phyloP scores from a whole-genome alignment of 2,888 invertebrate species.

The Sericinus montela region DNA sequence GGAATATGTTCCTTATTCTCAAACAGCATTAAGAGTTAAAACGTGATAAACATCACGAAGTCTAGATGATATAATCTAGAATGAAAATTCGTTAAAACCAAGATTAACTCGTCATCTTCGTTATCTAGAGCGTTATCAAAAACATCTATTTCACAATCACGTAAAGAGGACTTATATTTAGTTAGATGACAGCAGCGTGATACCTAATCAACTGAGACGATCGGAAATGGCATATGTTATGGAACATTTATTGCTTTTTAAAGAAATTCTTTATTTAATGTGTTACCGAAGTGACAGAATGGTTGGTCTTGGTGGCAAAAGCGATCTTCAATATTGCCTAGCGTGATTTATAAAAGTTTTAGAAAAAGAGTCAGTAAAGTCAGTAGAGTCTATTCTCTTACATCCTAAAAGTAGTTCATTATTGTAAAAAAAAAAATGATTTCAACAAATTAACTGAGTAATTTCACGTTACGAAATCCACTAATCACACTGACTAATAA shows the following conservation, averaged over 20 bases:
- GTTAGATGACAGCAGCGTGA: constrained; percentile 54
- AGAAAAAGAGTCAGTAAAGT: too few relatives aligned
- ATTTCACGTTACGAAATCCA: constrained; percentile 25
- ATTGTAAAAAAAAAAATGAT: constrained; percentile 20
- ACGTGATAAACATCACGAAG: constrained; percentile 26
- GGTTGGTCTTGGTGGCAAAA: too few relatives aligned
- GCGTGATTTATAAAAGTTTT: too few relatives aligned
- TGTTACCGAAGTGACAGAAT: too few relatives aligned
- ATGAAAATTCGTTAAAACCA: constrained; percentile 69
- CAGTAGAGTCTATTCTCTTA: too few relatives aligned
- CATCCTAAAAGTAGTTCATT: too few relatives aligned
- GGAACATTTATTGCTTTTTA: constrained; percentile 19
- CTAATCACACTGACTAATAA: constrained; percentile 50
- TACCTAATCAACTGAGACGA: constrained; percentile 34
- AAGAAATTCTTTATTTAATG: too few relatives aligned
- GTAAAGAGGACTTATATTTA: constrained; percentile 59
- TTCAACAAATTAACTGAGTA: constrained; percentile 27
- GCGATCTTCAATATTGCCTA: too few relatives aligned
- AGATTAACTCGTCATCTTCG: constrained; percentile 76
- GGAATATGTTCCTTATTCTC: constrained; percentile 41
- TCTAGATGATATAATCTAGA: constrained; percentile 52
- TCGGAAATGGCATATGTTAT: constrained; percentile 46
- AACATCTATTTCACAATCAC: constrained; percentile 53
- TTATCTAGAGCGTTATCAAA: constrained; percentile 64
- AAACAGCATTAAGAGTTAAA: constrained; percentile 23